phyloP scores from a whole-genome alignment of 2,797 vertebrate genomes.

The Coccyzus lansbergi region DNA sequence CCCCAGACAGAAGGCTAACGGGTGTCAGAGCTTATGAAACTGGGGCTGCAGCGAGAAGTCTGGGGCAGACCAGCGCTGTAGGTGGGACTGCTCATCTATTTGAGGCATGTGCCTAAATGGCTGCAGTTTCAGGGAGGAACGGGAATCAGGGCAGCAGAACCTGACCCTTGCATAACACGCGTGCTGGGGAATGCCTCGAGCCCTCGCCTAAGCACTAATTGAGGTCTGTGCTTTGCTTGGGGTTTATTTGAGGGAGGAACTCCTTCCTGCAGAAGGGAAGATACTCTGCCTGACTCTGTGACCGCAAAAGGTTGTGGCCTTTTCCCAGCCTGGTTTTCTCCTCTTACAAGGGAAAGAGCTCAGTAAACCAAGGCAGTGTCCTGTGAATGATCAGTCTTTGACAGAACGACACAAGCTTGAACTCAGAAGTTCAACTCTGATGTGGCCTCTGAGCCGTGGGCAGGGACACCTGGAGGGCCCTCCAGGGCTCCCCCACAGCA shows the following conservation, averaged over 20 bases:
- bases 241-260: slow-evolving; percentile 25
- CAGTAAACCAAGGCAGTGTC: background rate
- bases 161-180: slow-evolving; percentile 40
- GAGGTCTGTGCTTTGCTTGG: background rate
- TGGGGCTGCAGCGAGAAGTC: background rate
- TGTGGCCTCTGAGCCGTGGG: background rate
- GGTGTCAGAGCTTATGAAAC: background rate
- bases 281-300: background rate
- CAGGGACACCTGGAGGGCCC: background rate
- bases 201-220: slow-evolving; percentile 55
- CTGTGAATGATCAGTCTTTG: background rate
- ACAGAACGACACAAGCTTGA: background rate
- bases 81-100: background rate
- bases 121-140: slow-evolving; percentile 55
- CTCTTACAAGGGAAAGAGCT: background rate
- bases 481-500: background rate
- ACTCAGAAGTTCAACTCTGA: background rate
- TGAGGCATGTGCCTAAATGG: slow-evolving; percentile 3
- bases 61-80: background rate
- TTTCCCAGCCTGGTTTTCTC: background rate
- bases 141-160: slow-evolving; percentile 55
- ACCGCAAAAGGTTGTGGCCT: background rate
- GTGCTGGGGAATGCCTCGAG: slow-evolving; percentile 11
- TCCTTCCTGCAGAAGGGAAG: background rate
- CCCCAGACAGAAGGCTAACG: background rate